Evolutionary conservation across 2,797 vertebrate genomes (phyloP).

Genomic region (Coccyzus lansbergi): DNA sequence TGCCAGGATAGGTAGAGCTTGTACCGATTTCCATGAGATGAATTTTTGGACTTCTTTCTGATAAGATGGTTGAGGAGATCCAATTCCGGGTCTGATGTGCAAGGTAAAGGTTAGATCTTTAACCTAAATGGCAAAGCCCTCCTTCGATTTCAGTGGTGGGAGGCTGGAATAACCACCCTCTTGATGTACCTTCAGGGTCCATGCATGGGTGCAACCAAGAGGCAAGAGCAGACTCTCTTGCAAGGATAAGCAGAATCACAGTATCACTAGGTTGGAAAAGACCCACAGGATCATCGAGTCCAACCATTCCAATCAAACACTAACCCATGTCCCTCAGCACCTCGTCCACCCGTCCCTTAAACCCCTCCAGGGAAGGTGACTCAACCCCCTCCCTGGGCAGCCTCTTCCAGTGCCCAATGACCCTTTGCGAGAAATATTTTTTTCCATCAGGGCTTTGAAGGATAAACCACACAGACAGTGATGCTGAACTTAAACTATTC

Average conservation of each 20-base stretch:
- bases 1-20: neutral
- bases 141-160: neutral
- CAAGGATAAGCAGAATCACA: neutral
- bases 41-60: neutral
- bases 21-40: neutral
- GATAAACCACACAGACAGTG: neutral
- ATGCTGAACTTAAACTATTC: neutral
- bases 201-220: neutral
- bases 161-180: neutral
- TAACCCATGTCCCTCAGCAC: too few species aligned
- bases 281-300: too few species aligned
- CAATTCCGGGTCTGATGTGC: neutral
- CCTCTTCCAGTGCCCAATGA: too few species aligned
- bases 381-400: too few species aligned
- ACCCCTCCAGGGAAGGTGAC: too few species aligned
- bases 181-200: neutral
- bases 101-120: neutral
- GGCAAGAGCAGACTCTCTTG: neutral
- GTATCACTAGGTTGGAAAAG: too few species aligned
- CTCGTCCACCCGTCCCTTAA: too few species aligned
- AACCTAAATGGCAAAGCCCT: neutral
- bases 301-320: too few species aligned
- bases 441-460: neutral
- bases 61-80: neutral
- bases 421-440: too few species aligned